Conservation (phyloP, 2,888 invertebrate genomes). For the Athalia cordata region DNA sequence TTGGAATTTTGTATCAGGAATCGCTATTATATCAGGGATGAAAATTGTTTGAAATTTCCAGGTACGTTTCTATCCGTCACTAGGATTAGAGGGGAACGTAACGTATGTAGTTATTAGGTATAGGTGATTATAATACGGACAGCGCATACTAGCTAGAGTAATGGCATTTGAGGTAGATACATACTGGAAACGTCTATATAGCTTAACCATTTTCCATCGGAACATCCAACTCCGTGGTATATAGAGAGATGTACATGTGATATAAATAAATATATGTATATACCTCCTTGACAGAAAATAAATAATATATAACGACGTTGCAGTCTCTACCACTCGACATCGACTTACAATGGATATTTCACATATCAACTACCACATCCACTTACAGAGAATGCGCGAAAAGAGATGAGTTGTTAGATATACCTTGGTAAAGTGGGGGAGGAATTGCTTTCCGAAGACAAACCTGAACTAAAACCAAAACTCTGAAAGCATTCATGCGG, state of each 20-base stretch:
- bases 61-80: conserved; percentile 19
- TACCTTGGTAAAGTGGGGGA: not conserved
- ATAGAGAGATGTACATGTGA: conserved; percentile 3
- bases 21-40: not conserved
- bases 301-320: conserved; percentile 33
- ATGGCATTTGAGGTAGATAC: conserved; percentile 27
- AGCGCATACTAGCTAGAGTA: conserved; percentile 10
- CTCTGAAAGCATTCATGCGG: not conserved
- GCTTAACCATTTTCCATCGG: conserved; percentile 37
- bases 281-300: conserved; percentile 37
- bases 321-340: conserved; percentile 1
- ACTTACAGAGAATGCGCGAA: not conserved
- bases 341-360: not conserved
- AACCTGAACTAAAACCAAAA: conserved; percentile 2
- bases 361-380: not conserved
- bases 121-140: not conserved
- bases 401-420: too few relatives aligned
- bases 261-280: not conserved
- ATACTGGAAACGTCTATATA: conserved; percentile 35
- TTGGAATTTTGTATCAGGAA: not conserved
- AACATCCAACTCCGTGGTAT: conserved; percentile 30
- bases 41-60: not conserved
- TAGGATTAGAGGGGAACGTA: conserved; percentile 4
- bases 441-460: conserved; percentile 24
- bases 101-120: conserved; percentile 11